Percentiles rank a stretch among this genome's conserved stretches.
phyloP scores from a whole-genome alignment of 2,113 vertebrate genomes.

The Larimichthys crocea region DNA sequence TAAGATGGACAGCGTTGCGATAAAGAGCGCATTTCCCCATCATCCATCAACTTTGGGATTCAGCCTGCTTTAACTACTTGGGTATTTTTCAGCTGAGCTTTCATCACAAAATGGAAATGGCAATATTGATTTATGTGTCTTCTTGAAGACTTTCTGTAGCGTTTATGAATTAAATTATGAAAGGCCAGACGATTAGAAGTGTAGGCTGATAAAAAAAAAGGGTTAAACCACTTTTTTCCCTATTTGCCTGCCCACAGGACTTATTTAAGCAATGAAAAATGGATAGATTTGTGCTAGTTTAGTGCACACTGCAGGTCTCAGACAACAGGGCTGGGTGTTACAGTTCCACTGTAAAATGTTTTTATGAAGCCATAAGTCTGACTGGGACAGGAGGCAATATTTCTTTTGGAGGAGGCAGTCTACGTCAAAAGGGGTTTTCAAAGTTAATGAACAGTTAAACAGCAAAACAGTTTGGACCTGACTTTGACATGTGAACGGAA shows the following conservation, averaged over 20 bases:
- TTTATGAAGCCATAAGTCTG: constrained; percentile 79
- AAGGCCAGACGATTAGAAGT: constrained; percentile 21
- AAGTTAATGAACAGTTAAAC: constrained; percentile 72
- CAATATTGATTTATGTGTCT: constrained; percentile 58
- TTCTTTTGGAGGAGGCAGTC: constrained; percentile 62
- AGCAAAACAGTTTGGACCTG: constrained; percentile 59
- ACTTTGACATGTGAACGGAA: constrained; percentile 50
- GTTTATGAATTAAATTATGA: constrained; percentile 57
- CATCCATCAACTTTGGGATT: constrained; percentile 42
- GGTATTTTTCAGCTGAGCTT: constrained; percentile 42
- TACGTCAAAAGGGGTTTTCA: constrained; percentile 65
- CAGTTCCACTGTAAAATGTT: constrained; percentile 72
- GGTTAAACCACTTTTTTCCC: constrained; percentile 9
- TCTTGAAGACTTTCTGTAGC: constrained; percentile 44
- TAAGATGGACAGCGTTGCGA: constrained; percentile 24
- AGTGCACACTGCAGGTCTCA: constrained; percentile 26
- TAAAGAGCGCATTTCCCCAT: constrained; percentile 43
- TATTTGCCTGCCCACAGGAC: constrained; percentile 33
- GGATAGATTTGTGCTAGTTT: constrained; percentile 23
- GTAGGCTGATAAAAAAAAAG: constrained; percentile 17
- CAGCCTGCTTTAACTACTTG: constrained; percentile 22
- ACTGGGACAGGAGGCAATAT: constrained; percentile 67
- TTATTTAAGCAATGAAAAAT: constrained; percentile 54
- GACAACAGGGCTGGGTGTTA: constrained; percentile 62
- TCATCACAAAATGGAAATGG: constrained; percentile 47